Percentiles rank a stretch among this genome's conserved stretches.
Evolutionary conservation across 2,797 vertebrate genomes (phyloP).

Genomic region (Helicolenus hilgendorfi): DNA sequence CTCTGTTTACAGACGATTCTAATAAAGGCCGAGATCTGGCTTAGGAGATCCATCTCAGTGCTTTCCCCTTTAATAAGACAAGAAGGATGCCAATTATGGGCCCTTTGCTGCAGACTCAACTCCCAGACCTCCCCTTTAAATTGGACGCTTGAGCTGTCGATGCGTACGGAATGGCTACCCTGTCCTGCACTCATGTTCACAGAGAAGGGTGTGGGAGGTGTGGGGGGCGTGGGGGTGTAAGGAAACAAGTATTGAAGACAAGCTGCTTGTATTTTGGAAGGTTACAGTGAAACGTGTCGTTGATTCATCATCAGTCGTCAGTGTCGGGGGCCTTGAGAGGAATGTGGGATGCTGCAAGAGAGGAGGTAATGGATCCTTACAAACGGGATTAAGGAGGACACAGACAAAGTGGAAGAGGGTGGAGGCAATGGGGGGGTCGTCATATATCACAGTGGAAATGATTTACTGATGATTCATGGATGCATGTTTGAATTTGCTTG

Average conservation of each 20-base stretch:
- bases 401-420: slow-evolving; percentile 35
- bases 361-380: slow-evolving; percentile 64
- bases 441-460: slow-evolving; percentile 47
- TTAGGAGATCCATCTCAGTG: slow-evolving; percentile 77
- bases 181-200: slow-evolving; percentile 28
- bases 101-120: slow-evolving; percentile 82
- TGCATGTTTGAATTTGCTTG: slow-evolving; percentile 35
- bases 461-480: slow-evolving; percentile 46
- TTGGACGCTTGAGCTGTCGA: slow-evolving; percentile 82
- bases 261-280: slow-evolving; percentile 53
- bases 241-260: slow-evolving; percentile 2
- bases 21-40: slow-evolving; percentile 76
- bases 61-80: slow-evolving; percentile 89
- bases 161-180: slow-evolving; percentile 63
- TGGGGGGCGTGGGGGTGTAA: not conserved
- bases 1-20: slow-evolving; percentile 74
- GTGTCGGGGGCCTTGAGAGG: slow-evolving; percentile 60
- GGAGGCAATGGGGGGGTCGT: slow-evolving; percentile 10
- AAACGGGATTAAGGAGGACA: slow-evolving; percentile 60
- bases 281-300: slow-evolving; percentile 47
- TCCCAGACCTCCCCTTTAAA: slow-evolving; percentile 87
- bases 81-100: slow-evolving; percentile 91
- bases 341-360: slow-evolving; percentile 35
- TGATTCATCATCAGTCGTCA: slow-evolving; percentile 65
- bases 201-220: not conserved